phyloP scores from a whole-genome alignment of 2,888 invertebrate species.

The Hydroisotoma schaefferi region DNA sequence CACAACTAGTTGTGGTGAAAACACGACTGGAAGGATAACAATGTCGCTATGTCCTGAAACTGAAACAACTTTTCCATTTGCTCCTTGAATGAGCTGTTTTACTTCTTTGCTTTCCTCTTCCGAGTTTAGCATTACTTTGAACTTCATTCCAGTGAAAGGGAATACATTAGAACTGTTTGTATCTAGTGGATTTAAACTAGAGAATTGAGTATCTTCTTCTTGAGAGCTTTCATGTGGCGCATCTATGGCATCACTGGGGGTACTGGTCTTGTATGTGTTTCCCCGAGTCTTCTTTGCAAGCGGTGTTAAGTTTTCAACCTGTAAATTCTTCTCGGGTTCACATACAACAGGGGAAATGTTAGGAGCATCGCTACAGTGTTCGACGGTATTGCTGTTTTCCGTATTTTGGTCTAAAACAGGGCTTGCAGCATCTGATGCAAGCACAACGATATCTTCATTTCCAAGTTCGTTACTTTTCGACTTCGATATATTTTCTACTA shows the following conservation, averaged over 20 bases:
- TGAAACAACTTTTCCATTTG: constrained; percentile 18
- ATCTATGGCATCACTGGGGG: not conserved
- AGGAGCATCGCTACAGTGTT: no score
- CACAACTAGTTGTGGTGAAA: not conserved
- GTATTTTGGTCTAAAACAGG: no score
- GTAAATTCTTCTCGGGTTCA: not conserved
- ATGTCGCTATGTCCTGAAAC: constrained; percentile 10
- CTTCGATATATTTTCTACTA: no score
- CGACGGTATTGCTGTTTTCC: no score
- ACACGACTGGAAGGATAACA: constrained; percentile 23
- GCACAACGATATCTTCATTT: no score
- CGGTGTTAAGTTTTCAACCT: not conserved
- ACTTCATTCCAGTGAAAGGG: constrained; percentile 8
- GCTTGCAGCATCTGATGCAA: no score
- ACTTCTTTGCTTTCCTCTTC: constrained; percentile 7
- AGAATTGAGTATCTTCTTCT: no score
- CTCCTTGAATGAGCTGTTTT: constrained; percentile 15
- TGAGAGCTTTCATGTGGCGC: not conserved
- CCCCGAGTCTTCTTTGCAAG: not conserved
- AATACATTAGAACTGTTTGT: not conserved
- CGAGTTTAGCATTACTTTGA: not conserved
- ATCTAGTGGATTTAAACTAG: not conserved
- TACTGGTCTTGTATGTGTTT: not conserved
- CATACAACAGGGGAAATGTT: no score
- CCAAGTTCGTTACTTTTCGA: no score